These are phyloP conservation scores for Murina feae DNA, from an alignment of 2,113 vertebrate genomes.

Conservation along the genomic window DNA sequence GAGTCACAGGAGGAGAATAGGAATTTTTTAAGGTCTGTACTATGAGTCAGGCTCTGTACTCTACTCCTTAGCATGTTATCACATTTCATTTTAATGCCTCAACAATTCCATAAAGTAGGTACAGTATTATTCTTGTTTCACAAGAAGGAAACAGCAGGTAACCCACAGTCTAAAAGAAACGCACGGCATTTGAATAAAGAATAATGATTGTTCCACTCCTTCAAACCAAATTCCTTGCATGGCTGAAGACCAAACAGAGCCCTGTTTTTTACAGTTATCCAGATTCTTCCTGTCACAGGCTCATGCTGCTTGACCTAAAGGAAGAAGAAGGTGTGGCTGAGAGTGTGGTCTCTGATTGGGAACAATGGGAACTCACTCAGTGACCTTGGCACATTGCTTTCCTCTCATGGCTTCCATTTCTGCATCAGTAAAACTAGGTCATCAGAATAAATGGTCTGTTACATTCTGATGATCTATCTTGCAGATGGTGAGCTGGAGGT, in stretches of 20 bases:
- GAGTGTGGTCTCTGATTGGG: conserved; percentile 42
- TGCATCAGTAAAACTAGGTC: conserved; percentile 59
- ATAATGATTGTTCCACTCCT: background rate
- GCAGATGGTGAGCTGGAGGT: conserved; percentile 65
- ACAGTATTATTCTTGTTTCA: background rate
- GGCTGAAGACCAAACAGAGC: background rate
- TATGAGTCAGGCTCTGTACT: background rate
- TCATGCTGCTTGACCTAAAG: conserved; percentile 47
- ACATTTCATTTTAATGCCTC: background rate
- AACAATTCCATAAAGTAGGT: background rate
- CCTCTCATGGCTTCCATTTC: conserved; percentile 16
- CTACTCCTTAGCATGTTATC: background rate
- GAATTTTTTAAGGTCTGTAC: background rate
- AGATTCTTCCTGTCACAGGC: conserved; percentile 42
- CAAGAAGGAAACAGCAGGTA: background rate
- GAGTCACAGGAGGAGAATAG: background rate
- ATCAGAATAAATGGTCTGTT: conserved; percentile 72
- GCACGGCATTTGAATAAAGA: background rate
- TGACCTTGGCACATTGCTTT: conserved; percentile 54
- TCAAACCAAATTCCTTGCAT: background rate
- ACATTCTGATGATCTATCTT: conserved; percentile 65
- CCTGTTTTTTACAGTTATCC: background rate
- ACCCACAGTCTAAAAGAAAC: background rate
- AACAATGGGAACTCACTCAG: background rate
- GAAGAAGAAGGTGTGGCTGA: background rate